A percentile compares a stretch with the other conserved stretches of the same genome.
Evolutionary conservation across 2,888 invertebrate species (phyloP).

Genomic region (Tachina grossa): DNA sequence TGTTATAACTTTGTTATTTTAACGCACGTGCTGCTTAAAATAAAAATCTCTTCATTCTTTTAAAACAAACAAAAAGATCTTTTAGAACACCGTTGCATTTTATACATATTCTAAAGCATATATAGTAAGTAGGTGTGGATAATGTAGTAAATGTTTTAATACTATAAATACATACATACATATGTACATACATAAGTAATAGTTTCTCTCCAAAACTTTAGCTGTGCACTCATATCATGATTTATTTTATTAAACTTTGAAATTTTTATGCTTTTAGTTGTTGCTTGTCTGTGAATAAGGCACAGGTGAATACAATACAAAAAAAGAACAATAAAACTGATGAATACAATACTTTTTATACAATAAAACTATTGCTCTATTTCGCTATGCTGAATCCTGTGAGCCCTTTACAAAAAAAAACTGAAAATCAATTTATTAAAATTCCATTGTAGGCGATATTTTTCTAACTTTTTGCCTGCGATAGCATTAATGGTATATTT

Average conservation of each 20-base stretch:
- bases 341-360: no score
- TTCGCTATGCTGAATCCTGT: no score
- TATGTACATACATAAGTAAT: not conserved
- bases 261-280: conserved; percentile 40
- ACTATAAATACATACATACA: not conserved
- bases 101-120: conserved; percentile 26
- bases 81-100: conserved; percentile 27
- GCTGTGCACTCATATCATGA: conserved; percentile 47
- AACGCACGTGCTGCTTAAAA: conserved; percentile 58
- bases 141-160: not conserved
- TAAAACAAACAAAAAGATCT: conserved; percentile 39
- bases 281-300: not conserved
- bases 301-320: no score
- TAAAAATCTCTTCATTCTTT: conserved; percentile 27
- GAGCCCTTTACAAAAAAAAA: no score
- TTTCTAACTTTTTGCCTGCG: no score
- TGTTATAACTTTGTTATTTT: conserved; percentile 58
- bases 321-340: no score
- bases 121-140: not conserved
- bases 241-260: conserved; percentile 53
- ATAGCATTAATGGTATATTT: no score
- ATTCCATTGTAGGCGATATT: no score
- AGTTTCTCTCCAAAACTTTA: conserved; percentile 6
- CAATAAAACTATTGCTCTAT: no score
- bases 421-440: no score